Conservation (phyloP, 2,888 invertebrate genomes). For the Mayetiola destructor region DNA sequence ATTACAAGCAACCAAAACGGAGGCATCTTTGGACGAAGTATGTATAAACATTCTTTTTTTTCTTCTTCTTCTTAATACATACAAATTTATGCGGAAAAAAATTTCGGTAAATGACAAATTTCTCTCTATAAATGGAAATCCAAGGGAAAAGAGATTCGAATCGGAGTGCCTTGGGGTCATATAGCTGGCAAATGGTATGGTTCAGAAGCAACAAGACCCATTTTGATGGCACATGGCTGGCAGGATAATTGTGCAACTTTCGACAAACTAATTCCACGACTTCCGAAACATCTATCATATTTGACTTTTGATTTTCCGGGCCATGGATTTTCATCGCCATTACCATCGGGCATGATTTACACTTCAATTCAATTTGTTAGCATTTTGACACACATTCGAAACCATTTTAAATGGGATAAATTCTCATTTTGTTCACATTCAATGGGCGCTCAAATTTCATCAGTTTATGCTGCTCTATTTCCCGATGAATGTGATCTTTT, state of each 20-base stretch:
- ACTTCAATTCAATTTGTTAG: constrained; percentile 33
- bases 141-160: constrained; percentile 49
- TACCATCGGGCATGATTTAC: constrained; percentile 45
- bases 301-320: constrained; percentile 55
- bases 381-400: constrained; percentile 41
- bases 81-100: too few species aligned
- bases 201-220: constrained; percentile 44
- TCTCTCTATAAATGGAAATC: too few species aligned
- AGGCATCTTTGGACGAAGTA: too few species aligned
- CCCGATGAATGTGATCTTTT: constrained; percentile 28
- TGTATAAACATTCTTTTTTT: too few species aligned
- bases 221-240: constrained; percentile 64
- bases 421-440: constrained; percentile 55
- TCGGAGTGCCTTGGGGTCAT: constrained; percentile 54
- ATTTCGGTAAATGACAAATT: too few species aligned
- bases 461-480: constrained; percentile 42
- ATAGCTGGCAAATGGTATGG: constrained; percentile 59
- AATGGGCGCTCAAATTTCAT: constrained; percentile 47
- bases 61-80: too few species aligned
- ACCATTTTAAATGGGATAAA: constrained; percentile 53
- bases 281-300: constrained; percentile 38
- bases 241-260: constrained; percentile 65
- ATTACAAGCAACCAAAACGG: too few species aligned
- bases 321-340: constrained; percentile 54
- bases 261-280: constrained; percentile 50